Conservation (phyloP, 2,113 vertebrate species). For the Gulo gulo region DNA sequence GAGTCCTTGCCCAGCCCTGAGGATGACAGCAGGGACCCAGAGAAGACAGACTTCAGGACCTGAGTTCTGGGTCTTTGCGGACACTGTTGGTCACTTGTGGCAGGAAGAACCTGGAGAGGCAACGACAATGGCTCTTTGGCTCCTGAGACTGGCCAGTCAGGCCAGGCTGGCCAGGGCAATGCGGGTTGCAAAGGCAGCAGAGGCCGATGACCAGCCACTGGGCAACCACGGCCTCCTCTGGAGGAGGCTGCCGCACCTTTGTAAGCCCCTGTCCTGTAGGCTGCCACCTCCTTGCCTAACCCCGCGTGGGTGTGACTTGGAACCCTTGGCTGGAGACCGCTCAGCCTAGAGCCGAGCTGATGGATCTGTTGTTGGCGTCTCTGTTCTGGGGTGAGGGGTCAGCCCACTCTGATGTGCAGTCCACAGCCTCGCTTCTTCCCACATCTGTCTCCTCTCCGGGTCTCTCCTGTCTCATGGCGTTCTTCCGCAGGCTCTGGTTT, state of each 20-base stretch:
- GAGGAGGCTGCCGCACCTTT: not conserved
- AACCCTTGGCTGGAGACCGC: not conserved
- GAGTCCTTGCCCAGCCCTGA: not conserved
- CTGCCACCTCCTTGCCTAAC: not conserved
- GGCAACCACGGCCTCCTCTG: accelerated
- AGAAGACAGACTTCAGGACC: not conserved
- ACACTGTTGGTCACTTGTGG: not conserved
- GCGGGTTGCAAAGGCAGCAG: not conserved
- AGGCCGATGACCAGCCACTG: not conserved
- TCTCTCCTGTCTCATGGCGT: not conserved
- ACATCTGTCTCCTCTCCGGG: not conserved
- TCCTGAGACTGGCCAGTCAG: not conserved
- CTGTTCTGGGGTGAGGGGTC: not conserved
- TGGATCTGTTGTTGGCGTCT: not conserved
- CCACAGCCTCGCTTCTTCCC: not conserved
- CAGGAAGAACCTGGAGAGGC: not conserved
- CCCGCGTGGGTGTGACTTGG: not conserved
- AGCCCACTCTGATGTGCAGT: not conserved
- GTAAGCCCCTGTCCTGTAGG: no score
- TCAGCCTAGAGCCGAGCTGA: not conserved
- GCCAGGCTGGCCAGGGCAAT: not conserved
- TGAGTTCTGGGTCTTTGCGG: not conserved
- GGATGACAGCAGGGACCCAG: not conserved
- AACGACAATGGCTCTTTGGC: not conserved
- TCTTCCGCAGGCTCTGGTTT: not conserved